Base-by-base conservation (phyloP, 2,113 vertebrate genomes). In the Larimichthys polyactis region DNA sequence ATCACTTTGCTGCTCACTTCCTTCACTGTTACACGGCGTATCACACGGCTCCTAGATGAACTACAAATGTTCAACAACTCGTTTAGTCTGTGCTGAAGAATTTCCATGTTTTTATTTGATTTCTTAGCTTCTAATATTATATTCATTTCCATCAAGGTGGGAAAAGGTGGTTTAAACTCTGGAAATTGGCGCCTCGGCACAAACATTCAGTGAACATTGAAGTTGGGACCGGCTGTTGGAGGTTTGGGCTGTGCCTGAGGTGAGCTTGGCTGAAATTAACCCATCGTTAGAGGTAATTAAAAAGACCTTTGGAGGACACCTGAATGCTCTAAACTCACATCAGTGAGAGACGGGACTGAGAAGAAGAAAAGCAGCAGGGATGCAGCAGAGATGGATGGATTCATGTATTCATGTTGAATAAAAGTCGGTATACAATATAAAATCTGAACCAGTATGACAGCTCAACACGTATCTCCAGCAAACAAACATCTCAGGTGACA, bases 371-470 rank as follows among this genome's bases (percentile, higher is more conserved):
- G 9, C 11, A 62, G 57, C 27, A 11, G 6, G 16, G 69, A 27
- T 16, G 55, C 24, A 40, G 32, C 6, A 49, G 1, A 68, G 52
- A 72, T 66, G 76, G 80, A 82, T 72, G 83, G 83, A 85, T 17
- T 0, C 70, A 52, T 89, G 78, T 65, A 81, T 80, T 82, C 19
- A 77, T 76, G 79, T 11, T 24, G 65, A 63, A 46, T 73, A 72
- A 78, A 81, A 85, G 59, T 68, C 36, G 16, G 63, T 43, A 11
- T 66, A 81, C 48, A 64, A 66, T 80, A 84, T 49, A 85, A 89
- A 75, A 63, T 11, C 59, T 17, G 54, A 54, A 60, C 64, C 64
- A 64, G 69, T 49, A 22, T 57, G 32, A 81, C 75, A 64, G 51
- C n/a, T 11, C 19, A 58, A 48, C 48, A 27, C 20, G 59, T n/a